Evolutionary conservation across 2,113 vertebrate genomes (phyloP).

Genomic region (Cheirogaleus medius): DNA sequence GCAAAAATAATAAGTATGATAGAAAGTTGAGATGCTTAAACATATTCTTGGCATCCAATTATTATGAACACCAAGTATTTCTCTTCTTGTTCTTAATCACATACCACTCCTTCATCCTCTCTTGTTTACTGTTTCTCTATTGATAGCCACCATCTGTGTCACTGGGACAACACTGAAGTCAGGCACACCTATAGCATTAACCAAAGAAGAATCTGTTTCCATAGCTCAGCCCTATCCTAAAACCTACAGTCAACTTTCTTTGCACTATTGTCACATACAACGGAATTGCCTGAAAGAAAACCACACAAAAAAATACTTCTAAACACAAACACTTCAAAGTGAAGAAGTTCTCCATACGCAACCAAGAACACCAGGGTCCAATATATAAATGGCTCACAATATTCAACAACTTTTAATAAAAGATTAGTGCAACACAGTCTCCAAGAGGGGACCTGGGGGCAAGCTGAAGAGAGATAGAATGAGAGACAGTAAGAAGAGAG

Average conservation of each 20-base stretch:
- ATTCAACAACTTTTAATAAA: conserved; percentile 38
- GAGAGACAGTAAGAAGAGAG: not conserved
- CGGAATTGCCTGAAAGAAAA: conserved; percentile 69
- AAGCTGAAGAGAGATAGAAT: not conserved
- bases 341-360: conserved; percentile 30
- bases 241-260: conserved; percentile 48
- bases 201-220: not conserved
- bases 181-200: not conserved
- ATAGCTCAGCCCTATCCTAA: not conserved
- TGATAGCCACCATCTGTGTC: not conserved
- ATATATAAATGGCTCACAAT: not conserved
- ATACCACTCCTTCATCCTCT: not conserved
- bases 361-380: not conserved
- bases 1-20: not conserved
- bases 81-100: conserved; percentile 46
- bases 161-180: not conserved
- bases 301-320: conserved; percentile 64
- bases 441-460: not conserved
- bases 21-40: not conserved
- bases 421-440: not conserved
- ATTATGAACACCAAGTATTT: not conserved
- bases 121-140: conserved; percentile 35
- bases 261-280: conserved; percentile 7
- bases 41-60: not conserved
- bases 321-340: conserved; percentile 74